These are phyloP conservation scores for Pachyramphus minor DNA, from an alignment of 2,113 vertebrate genomes.

Conservation along the genomic window DNA sequence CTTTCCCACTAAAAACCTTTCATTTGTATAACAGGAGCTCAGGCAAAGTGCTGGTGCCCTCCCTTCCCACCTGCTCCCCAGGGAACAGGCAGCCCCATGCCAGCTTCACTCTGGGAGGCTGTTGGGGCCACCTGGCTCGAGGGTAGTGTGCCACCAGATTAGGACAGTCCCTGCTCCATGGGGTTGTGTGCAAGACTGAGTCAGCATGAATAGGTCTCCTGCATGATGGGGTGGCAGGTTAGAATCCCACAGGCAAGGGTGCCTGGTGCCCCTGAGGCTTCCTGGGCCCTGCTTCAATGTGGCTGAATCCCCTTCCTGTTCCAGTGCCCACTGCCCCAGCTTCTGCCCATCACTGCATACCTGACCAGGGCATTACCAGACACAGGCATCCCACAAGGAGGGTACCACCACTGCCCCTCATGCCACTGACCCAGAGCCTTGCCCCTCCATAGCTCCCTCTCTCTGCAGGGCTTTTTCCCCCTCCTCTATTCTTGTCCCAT, in stretches of 20 bases:
- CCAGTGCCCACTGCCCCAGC: fast-evolving
- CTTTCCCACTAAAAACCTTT: constrained; percentile 71
- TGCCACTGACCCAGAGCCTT: not conserved
- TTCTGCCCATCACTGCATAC: not conserved
- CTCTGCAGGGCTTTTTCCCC: not conserved
- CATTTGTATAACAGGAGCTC: constrained; percentile 68
- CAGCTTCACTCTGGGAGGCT: fast-evolving
- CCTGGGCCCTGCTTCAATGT: not conserved
- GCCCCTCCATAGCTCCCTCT: not conserved
- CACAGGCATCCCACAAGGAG: not conserved
- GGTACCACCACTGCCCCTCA: fast-evolving
- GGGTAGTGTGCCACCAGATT: not conserved
- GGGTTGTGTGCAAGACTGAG: not conserved
- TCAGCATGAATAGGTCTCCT: not conserved
- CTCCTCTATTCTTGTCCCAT: not conserved
- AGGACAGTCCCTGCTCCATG: not conserved
- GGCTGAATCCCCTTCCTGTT: not conserved
- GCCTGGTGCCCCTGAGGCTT: not conserved
- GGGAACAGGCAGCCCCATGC: not conserved
- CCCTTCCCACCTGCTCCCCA: not conserved
- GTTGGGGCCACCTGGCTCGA: not conserved
- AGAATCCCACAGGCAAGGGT: not conserved
- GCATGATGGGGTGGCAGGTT: not conserved
- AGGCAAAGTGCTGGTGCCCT: constrained; percentile 14
- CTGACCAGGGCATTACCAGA: not conserved